These are phyloP conservation scores for Zingel zingel DNA, from an alignment of 2,113 vertebrate species.

Conservation along the genomic window DNA sequence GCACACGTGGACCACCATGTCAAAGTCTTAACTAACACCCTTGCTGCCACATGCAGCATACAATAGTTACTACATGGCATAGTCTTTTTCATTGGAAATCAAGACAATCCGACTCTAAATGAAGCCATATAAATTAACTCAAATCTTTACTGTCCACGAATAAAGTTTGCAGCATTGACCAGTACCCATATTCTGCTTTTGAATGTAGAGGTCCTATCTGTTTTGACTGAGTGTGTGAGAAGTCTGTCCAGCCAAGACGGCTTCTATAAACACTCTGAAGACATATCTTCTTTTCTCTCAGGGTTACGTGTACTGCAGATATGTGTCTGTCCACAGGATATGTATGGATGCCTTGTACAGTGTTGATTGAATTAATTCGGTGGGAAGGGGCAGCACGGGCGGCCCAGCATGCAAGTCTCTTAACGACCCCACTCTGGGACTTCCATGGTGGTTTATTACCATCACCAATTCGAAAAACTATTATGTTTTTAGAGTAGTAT, in stretches of 20 bases:
- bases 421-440: neutral
- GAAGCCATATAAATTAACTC: neutral
- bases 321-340: constrained; percentile 14
- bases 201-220: neutral
- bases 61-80: constrained; percentile 4
- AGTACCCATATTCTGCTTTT: neutral
- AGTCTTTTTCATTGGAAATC: neutral
- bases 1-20: constrained; percentile 49
- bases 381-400: neutral
- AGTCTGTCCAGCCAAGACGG: constrained; percentile 11
- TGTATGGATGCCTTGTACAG: neutral
- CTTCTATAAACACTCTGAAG: constrained; percentile 36
- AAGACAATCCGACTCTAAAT: neutral
- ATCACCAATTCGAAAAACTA: neutral
- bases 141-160: neutral
- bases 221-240: constrained; percentile 15
- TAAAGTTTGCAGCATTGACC: neutral
- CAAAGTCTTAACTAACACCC: constrained; percentile 10
- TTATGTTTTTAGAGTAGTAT: neutral
- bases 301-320: constrained; percentile 13
- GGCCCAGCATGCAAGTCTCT: neutral
- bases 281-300: constrained; percentile 11
- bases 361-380: constrained; percentile 6
- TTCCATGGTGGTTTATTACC: neutral
- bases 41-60: constrained; percentile 5